These are phyloP conservation scores for Crocodylus rhombifer DNA, from an alignment of 2,797 vertebrate species.

Conservation along the genomic window DNA sequence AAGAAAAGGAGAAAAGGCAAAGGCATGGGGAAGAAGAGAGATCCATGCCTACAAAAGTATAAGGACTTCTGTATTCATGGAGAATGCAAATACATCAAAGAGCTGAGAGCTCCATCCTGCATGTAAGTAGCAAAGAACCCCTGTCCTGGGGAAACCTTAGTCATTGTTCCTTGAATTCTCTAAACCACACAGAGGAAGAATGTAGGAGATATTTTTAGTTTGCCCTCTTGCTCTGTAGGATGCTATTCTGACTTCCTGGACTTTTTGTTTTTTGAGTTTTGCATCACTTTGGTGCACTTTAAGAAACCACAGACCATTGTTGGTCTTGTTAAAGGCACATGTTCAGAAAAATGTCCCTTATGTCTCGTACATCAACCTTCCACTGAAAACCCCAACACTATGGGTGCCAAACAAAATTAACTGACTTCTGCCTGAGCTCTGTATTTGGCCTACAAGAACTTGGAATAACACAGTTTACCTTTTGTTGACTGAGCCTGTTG, in stretches of 20 bases:
- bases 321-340: neutral
- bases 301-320: neutral
- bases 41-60: slow-evolving; percentile 93
- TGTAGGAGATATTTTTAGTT: slow-evolving; percentile 77
- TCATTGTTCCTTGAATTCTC: slow-evolving; percentile 74
- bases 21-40: slow-evolving; percentile 93
- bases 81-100: slow-evolving; percentile 90
- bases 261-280: neutral
- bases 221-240: rapidly evolving
- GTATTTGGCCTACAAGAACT: neutral
- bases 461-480: neutral
- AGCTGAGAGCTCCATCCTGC: slow-evolving; percentile 87
- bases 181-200: slow-evolving; percentile 61
- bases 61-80: slow-evolving; percentile 97
- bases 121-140: slow-evolving; percentile 85
- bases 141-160: slow-evolving; percentile 28
- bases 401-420: too few relatives aligned
- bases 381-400: neutral
- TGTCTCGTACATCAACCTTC: neutral
- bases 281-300: neutral
- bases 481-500: neutral
- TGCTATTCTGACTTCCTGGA: neutral
- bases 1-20: slow-evolving; percentile 89
- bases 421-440: neutral
- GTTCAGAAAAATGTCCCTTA: neutral